Percentiles rank a stretch among this genome's conserved stretches.
Evolutionary conservation across 2,113 vertebrate genomes (phyloP).

Genomic region (Hemiscyllium ocellatum): DNA sequence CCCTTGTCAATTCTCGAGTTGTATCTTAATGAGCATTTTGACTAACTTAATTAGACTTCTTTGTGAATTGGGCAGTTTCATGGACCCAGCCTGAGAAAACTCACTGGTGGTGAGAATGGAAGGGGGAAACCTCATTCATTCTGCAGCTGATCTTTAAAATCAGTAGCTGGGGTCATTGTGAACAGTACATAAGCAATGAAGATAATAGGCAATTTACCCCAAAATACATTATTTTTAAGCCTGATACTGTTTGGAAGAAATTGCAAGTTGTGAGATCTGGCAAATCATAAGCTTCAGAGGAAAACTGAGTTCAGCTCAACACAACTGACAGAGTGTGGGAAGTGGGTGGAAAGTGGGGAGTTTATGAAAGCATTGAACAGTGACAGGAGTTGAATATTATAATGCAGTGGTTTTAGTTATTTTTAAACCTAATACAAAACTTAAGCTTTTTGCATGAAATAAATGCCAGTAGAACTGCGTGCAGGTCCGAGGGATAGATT

Average conservation of each 20-base stretch:
- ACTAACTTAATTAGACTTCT: too few relatives aligned
- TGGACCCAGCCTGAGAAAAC: background rate
- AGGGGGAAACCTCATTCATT: background rate
- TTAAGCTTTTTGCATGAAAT: slow-evolving; percentile 22
- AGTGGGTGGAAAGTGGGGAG: background rate
- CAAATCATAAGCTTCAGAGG: background rate
- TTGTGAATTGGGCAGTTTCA: background rate
- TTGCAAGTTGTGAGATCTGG: too few relatives aligned
- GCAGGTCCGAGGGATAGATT: background rate
- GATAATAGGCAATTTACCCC: background rate
- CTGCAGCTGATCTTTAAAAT: background rate
- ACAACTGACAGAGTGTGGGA: background rate
- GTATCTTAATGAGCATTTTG: too few relatives aligned
- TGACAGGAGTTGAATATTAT: background rate
- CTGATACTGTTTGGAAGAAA: background rate
- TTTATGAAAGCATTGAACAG: background rate
- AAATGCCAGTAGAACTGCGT: background rate
- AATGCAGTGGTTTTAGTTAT: background rate
- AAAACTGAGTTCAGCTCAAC: background rate
- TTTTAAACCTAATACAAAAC: background rate
- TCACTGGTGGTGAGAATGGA: background rate
- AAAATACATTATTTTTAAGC: background rate
- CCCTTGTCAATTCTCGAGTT: too few relatives aligned
- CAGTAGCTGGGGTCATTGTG: background rate
- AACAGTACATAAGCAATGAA: background rate